Conservation (phyloP, 2,888 invertebrate genomes). For the Drosophila falleni region DNA sequence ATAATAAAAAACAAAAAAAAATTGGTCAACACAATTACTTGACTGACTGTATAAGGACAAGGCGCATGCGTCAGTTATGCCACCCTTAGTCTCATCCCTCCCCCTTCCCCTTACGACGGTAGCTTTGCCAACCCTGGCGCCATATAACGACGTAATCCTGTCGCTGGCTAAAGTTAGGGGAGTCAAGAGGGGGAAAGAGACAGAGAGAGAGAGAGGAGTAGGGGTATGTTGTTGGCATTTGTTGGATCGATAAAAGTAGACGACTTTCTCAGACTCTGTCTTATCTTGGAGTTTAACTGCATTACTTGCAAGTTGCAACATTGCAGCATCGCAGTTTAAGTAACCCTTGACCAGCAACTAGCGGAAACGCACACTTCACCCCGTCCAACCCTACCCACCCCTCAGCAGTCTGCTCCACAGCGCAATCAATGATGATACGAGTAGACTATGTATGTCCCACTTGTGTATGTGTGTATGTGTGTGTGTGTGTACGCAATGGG, state of each 20-base stretch:
- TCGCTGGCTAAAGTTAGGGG: slow-evolving; percentile 4
- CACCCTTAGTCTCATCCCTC: slow-evolving; percentile 17
- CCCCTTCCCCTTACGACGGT: neutral
- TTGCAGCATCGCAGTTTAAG: slow-evolving; percentile 32
- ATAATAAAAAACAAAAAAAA: too few relatives aligned
- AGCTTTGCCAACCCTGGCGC: slow-evolving; percentile 63
- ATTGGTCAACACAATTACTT: neutral
- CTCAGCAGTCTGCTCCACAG: neutral
- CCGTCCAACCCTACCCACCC: neutral
- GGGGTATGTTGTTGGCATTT: slow-evolving; percentile 27
- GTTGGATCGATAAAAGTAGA: slow-evolving; percentile 76
- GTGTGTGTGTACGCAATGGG: slow-evolving; percentile 1
- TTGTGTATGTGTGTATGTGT: slow-evolving; percentile 17
- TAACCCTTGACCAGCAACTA: slow-evolving; percentile 54
- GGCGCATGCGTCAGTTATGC: slow-evolving; percentile 62
- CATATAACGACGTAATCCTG: slow-evolving; percentile 77
- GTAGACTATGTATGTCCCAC: slow-evolving; percentile 17
- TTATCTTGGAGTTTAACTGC: slow-evolving; percentile 24
- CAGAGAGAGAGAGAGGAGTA: neutral
- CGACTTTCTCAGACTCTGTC: slow-evolving; percentile 17
- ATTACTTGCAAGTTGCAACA: slow-evolving; percentile 5
- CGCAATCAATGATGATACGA: slow-evolving; percentile 21
- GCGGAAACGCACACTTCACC: slow-evolving; percentile 37
- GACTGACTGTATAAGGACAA: neutral
- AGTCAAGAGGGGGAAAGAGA: neutral